Evolutionary conservation across 2,797 vertebrate genomes (phyloP), one percentile per base, ranked within the genome.

Genomic region (Synanceia verrucosa): DNA sequence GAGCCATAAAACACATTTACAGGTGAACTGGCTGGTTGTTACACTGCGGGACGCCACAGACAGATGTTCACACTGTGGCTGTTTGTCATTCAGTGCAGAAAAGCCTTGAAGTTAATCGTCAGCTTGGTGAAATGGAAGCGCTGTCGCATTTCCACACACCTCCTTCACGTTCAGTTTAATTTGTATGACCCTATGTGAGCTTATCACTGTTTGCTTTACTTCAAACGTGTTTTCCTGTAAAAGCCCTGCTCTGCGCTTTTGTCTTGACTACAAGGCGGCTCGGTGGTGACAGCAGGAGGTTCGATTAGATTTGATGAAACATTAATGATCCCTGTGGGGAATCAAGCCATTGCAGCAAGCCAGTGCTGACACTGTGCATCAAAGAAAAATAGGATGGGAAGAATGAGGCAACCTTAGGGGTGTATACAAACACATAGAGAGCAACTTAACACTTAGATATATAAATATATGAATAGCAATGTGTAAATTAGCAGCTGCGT

Each of bases 291-390:
- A 82, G 83, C 86, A 59, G 77, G 81, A n/a, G 59, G 66, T 73
- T 82, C 48, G 50, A 86, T 88, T 78, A 85, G 78, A 86, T 87
- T 39, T 73, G 59, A 89, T 85, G 66, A 89, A 90, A 90, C 81
- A 79, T 87, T 86, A 73, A 90, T 71, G 74, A 85, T 79, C 64
- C 65, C 82, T 28, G 69, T 33, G 72, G 78, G 68, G 77, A 85
- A 85, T 79, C 57, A 51, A 67, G 69, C 70, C 56, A n/a, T 55
- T 26, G 67, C 75, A 64, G 65, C 70, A 51, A 68, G 33, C 55
- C 5, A 65, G 36, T 24, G 21, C 24, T 14, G 26, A 48, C 59
- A 33, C 70, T 18, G 12, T 23, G 56, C 79, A 81, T 80, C 57
- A 73, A 43, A 81, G 37, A 29, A 46, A 60, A 43, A 10, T 0